Percentiles rank a stretch among this genome's conserved stretches.
Evolutionary conservation across 2,888 invertebrate genomes (phyloP).

Genomic region (Lasioglossum leucozonium): DNA sequence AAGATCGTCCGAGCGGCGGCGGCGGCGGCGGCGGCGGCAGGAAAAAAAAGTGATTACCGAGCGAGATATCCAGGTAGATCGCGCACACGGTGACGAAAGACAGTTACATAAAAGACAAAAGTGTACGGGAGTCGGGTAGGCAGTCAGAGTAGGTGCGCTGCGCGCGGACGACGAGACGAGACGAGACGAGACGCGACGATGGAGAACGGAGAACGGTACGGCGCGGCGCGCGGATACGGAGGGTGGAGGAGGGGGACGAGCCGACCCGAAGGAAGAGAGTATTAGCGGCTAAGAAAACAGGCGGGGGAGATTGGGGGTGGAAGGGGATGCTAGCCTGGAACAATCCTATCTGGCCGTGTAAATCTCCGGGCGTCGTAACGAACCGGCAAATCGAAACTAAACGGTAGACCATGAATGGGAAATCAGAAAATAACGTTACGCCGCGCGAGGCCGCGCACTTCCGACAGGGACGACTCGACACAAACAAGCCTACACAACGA

Average conservation of each 20-base stretch:
- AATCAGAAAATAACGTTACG: conserved; percentile 80
- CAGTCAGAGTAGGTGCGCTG: background rate
- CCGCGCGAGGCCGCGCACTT: conserved; percentile 76
- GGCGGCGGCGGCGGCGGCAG: too few species aligned
- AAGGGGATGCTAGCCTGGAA: conserved; percentile 67
- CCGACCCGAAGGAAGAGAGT: conserved; percentile 28
- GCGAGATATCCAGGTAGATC: conserved; percentile 70
- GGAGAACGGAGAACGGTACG: conserved; percentile 4
- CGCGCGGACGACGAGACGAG: background rate
- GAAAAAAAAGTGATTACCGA: conserved; percentile 57
- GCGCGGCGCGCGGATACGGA: background rate
- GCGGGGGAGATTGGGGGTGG: conserved; percentile 29
- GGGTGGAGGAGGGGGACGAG: background rate
- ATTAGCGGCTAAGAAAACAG: conserved; percentile 23
- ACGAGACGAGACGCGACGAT: background rate
- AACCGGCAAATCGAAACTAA: conserved; percentile 83
- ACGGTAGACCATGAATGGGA: conserved; percentile 80
- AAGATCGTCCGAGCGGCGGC: conserved; percentile 55
- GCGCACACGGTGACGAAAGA: conserved; percentile 75
- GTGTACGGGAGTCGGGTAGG: conserved; percentile 23
- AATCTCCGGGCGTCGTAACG: conserved; percentile 81
- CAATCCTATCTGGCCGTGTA: conserved; percentile 82
- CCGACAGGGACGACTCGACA: conserved; percentile 71
- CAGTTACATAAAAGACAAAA: conserved; percentile 78
- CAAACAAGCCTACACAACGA: background rate